Percentiles rank a stretch among this genome's conserved stretches.
Conservation (phyloP, 1,140 invertebrate species). For the Globodera ellingtonae region DNA sequence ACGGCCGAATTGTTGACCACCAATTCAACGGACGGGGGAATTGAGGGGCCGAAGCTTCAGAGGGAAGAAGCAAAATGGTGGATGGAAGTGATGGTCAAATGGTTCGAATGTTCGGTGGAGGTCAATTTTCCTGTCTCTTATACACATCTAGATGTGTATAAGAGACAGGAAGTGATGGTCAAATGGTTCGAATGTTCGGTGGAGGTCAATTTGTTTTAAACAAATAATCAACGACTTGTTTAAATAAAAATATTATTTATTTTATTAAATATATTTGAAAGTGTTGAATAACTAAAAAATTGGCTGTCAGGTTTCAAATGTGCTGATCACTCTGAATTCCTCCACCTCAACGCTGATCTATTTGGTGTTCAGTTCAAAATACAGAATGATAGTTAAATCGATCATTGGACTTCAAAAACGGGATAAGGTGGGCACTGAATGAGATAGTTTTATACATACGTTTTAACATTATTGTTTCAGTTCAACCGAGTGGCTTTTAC, state of each 20-base stretch:
- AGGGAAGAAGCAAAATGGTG: conserved; percentile 7
- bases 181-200: no score
- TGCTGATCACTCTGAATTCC: conserved; percentile 63
- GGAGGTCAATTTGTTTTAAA: no score
- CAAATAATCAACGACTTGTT: no score
- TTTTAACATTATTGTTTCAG: conserved; percentile 38
- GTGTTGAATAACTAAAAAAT: not conserved
- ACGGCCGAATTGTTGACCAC: not conserved
- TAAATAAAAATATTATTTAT: no score
- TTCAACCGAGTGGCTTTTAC: conserved; percentile 58
- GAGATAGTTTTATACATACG: not conserved
- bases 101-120: conserved; percentile 40
- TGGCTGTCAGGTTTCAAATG: conserved; percentile 50
- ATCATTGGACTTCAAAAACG: conserved; percentile 57
- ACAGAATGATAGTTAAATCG: conserved; percentile 56
- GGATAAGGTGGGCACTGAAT: conserved; percentile 37
- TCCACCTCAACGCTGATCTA: conserved; percentile 62
- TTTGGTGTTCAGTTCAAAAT: conserved; percentile 57
- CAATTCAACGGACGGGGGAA: not conserved
- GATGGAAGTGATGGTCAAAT: conserved; percentile 31
- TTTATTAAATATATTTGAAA: no score
- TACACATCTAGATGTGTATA: no score
- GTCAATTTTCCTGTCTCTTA: no score
- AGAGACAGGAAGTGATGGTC: no score
- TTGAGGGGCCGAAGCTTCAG: conserved; percentile 20